These are phyloP conservation scores for Solen grandis DNA, from an alignment of 1,140 invertebrate genomes.

Conservation along the genomic window DNA sequence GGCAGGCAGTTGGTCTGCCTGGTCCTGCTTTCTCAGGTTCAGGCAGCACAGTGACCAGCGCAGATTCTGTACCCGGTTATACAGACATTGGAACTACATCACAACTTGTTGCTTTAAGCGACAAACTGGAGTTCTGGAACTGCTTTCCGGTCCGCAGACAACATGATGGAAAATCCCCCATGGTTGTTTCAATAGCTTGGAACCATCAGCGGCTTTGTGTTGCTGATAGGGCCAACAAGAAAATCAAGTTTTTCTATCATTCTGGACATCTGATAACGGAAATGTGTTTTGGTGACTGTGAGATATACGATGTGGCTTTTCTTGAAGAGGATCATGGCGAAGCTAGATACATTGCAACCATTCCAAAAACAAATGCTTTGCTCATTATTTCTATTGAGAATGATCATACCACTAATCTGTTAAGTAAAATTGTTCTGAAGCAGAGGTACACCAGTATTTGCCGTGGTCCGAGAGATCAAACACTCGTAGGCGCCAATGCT, in stretches of 20 bases:
- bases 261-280: constrained; percentile 34
- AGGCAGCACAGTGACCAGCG: background rate
- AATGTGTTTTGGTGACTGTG: constrained; percentile 16
- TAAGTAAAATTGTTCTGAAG: background rate
- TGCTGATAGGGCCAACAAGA: constrained; percentile 36
- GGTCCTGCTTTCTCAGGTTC: constrained; percentile 1
- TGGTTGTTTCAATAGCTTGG: constrained; percentile 12
- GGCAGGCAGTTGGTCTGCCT: constrained; percentile 39
- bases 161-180: constrained; percentile 19
- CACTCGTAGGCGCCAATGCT: constrained; percentile 15
- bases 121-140: constrained; percentile 32
- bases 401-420: background rate
- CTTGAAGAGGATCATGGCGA: constrained; percentile 33
- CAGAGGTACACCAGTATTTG: constrained; percentile 18
- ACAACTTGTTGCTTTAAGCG: background rate
- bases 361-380: constrained; percentile 19
- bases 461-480: constrained; percentile 35
- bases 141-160: constrained; percentile 48
- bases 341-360: constrained; percentile 21
- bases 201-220: constrained; percentile 32
- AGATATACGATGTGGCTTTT: constrained; percentile 37
- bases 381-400: constrained; percentile 31
- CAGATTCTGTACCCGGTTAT: constrained; percentile 38
- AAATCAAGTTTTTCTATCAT: constrained; percentile 38
- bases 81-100: background rate